A percentile compares a stretch with the other conserved stretches of the same genome.
These are phyloP conservation scores for Hippocampus comes DNA, from an alignment of 2,113 vertebrate species.

Conservation along the genomic window DNA sequence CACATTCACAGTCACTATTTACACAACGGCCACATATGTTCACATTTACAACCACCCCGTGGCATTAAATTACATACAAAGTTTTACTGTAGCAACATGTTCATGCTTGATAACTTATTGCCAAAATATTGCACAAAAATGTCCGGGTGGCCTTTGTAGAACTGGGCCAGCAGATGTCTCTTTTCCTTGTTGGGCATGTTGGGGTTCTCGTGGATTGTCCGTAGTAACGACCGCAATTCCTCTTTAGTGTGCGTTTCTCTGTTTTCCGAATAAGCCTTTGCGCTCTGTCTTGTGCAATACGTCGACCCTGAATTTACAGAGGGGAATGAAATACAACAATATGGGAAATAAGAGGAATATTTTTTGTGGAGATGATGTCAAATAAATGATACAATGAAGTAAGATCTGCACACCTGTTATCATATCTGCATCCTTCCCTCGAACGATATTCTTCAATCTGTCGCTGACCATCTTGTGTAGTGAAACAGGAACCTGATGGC, in stretches of 20 bases:
- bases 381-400: background rate
- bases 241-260: conserved; percentile 83
- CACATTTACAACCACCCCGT: conserved; percentile 36
- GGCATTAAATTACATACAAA: conserved; percentile 30
- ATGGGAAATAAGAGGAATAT: background rate
- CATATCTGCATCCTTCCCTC: conserved; percentile 80
- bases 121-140: conserved; percentile 94
- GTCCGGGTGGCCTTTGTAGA: conserved; percentile 88
- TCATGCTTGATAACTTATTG: conserved; percentile 75
- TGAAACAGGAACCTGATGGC: conserved; percentile 79
- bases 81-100: conserved; percentile 51
- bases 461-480: conserved; percentile 93
- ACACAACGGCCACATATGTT: conserved; percentile 20
- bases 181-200: conserved; percentile 85
- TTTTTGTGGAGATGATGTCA: background rate
- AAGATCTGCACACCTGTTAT: conserved; percentile 74
- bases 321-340: background rate
- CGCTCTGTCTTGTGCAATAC: conserved; percentile 80
- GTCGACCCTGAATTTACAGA: conserved; percentile 72
- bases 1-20: conserved; percentile 52
- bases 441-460: conserved; percentile 81
- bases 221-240: conserved; percentile 81
- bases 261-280: conserved; percentile 69
- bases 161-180: conserved; percentile 84
- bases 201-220: conserved; percentile 83